Percentiles rank a stretch among this genome's conserved stretches.
phyloP scores from a whole-genome alignment of 2,113 vertebrate species.

The Engraulis encrasicolus region DNA sequence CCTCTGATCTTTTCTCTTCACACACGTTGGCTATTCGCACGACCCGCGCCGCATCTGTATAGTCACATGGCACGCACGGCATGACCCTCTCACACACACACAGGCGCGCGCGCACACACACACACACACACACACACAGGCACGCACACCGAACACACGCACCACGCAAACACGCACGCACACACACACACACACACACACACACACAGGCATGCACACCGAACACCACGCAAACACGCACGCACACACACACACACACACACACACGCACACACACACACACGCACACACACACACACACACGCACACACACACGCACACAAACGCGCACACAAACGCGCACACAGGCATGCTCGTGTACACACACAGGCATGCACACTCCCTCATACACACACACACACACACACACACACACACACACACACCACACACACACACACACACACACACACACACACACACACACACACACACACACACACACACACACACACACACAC shows the following conservation, averaged over 20 bases:
- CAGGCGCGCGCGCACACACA: neutral
- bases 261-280: neutral
- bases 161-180: neutral
- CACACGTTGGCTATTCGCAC: neutral
- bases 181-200: neutral
- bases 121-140: neutral
- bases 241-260: neutral
- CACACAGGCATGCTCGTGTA: neutral
- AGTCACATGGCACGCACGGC: constrained; percentile 20
- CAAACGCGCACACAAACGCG: neutral
- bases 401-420: neutral
- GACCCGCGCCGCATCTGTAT: neutral
- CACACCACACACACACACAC: neutral
- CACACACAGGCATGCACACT: no score
- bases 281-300: neutral
- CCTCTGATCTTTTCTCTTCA: neutral
- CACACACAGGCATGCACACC: neutral
- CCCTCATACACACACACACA: neutral
- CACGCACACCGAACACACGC: neutral
- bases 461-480: constrained; percentile 18
- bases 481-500: neutral
- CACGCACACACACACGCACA: neutral
- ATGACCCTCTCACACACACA: constrained; percentile 36
- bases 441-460: constrained; percentile 1
- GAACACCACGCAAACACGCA: no score